These are phyloP conservation scores for Gari tellinella DNA, from an alignment of 2,888 invertebrate genomes.

Conservation along the genomic window DNA sequence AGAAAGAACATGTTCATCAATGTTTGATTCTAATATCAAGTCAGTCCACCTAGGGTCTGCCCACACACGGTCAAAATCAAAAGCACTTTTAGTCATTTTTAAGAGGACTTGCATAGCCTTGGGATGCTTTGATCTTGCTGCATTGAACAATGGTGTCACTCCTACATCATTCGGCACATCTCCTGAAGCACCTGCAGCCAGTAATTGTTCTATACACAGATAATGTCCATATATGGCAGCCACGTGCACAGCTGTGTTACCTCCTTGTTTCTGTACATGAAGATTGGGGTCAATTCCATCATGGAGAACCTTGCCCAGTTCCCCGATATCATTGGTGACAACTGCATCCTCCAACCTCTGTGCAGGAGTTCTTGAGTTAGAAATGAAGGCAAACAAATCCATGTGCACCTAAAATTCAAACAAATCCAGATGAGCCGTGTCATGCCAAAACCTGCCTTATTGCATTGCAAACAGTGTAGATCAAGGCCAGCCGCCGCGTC, in stretches of 20 bases:
- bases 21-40: no score
- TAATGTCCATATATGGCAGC: conserved; percentile 52
- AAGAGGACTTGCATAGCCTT: conserved; percentile 50
- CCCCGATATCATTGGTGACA: conserved; percentile 40
- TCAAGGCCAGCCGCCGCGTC: no score
- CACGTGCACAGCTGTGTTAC: conserved; percentile 63
- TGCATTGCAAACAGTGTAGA: no score
- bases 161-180: conserved; percentile 57
- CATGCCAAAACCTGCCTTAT: no score
- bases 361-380: conserved; percentile 24
- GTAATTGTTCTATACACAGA: conserved; percentile 42
- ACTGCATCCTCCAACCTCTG: conserved; percentile 61
- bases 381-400: conserved; percentile 25
- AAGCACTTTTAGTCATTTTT: not conserved
- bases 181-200: conserved; percentile 54
- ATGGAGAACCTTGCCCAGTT: conserved; percentile 55
- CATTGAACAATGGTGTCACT: conserved; percentile 52
- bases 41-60: no score
- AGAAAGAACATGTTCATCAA: conserved; percentile 28
- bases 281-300: conserved; percentile 57
- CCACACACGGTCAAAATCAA: no score
- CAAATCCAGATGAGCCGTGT: no score
- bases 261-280: conserved; percentile 58
- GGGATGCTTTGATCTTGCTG: conserved; percentile 42
- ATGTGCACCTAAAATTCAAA: conserved; percentile 1